Evolutionary conservation across 2,797 vertebrate genomes (phyloP), one percentile per base, ranked within the genome.

Genomic region (Pipistrellus nathusii): DNA sequence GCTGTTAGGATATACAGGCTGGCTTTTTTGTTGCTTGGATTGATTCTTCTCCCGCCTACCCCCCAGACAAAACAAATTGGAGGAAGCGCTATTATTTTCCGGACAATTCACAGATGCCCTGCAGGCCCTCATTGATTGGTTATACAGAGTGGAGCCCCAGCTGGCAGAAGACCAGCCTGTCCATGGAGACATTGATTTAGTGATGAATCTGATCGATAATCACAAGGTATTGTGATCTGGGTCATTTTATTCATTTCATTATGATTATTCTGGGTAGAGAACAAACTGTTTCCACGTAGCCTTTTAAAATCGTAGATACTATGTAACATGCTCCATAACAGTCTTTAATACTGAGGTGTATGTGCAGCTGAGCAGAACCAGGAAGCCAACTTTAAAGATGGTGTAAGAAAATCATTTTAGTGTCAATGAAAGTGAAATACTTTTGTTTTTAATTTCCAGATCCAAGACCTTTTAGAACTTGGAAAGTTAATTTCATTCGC

Each of bases 81-180:
- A 99, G 96, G 99, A 99, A 98, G 99, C 99, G 25, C 98, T 99
- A 83, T 83, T 99, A 82, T 99, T 99, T 98, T 99, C 99, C 0
- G 99, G 99, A 64, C 99, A 99, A 96, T 99, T 99, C 98, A 99
- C 99, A 76, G 99, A 99, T 14, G 99, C 99, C 92, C 98, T 99
- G 72, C 99, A 99, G 98, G 99, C 99, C 96, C 99, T 99, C 83
- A 99, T 99, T 94, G 99, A 99, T 95, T 99, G 99, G 99, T 98
- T 99, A 11, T 99, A 99, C 96, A 99, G 99, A 98, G 99, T 99
- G 90, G 99, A 99, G 91, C 99, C 99, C 83, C 99, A 99, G 90
- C 96, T 99, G 96, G 99, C 99, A 8, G 99, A 99, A 98, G 99
- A 99, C 96, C 99, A 99, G 96, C 99, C 99, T 0, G 99, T 99